phyloP scores from a whole-genome alignment of 2,113 vertebrate species.

The Oenanthe melanoleuca region DNA sequence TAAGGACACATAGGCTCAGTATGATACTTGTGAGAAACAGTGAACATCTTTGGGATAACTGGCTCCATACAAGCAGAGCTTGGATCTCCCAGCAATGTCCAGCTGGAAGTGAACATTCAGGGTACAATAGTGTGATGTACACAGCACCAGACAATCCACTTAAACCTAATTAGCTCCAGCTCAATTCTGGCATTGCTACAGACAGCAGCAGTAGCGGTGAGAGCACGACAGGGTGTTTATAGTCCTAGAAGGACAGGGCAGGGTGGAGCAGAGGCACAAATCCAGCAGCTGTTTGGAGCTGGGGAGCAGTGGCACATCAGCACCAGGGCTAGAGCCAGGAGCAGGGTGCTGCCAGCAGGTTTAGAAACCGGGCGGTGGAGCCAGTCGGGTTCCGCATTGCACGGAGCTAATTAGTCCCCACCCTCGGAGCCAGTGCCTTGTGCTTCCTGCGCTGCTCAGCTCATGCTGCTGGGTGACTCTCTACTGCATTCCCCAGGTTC shows the following conservation, averaged over 20 bases:
- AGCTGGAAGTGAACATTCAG: neutral
- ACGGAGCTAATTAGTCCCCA: neutral
- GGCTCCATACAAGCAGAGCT: neutral
- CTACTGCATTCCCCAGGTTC: neutral
- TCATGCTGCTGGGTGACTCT: neutral
- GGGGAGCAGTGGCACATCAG: constrained; percentile 18
- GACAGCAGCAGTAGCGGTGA: neutral
- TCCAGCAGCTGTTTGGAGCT: neutral
- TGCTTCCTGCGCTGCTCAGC: neutral
- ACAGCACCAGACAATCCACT: neutral
- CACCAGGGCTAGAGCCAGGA: constrained; percentile 48
- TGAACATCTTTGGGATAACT: neutral
- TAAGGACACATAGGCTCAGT: neutral
- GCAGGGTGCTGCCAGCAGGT: neutral
- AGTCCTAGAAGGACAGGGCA: neutral
- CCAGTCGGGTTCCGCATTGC: neutral
- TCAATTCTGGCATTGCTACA: neutral
- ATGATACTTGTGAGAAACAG: neutral
- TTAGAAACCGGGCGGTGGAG: neutral
- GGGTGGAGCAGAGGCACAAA: neutral
- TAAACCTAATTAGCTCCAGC: neutral
- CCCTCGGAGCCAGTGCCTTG: neutral
- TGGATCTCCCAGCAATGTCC: neutral
- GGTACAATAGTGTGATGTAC: neutral
- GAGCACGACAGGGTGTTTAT: neutral